Percentiles rank a stretch among this genome's conserved stretches.
phyloP scores from a whole-genome alignment of 2,888 invertebrate genomes.

The Tinea pellionella region DNA sequence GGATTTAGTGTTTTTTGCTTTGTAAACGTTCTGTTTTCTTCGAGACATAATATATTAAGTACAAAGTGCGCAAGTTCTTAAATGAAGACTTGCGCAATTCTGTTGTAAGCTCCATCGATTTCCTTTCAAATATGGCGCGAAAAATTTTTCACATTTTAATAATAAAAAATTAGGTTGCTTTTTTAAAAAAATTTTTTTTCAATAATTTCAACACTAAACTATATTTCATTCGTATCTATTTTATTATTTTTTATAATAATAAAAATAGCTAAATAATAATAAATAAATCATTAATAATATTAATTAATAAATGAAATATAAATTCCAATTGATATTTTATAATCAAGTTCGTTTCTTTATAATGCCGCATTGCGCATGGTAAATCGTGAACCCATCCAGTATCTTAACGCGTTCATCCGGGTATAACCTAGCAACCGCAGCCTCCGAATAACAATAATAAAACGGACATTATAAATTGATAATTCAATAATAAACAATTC shows the following conservation, averaged over 20 bases:
- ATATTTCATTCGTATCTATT: too few relatives aligned
- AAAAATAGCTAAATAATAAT: too few relatives aligned
- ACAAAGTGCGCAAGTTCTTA: background rate
- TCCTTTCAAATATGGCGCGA: background rate
- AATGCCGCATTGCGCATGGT: conserved; percentile 65
- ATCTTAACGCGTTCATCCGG: background rate
- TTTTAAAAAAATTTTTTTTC: too few relatives aligned
- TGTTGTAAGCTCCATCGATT: background rate
- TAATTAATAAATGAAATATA: too few relatives aligned
- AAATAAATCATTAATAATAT: too few relatives aligned
- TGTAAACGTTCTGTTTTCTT: background rate
- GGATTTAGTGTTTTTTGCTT: too few relatives aligned
- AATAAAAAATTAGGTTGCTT: too few relatives aligned
- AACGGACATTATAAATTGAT: background rate
- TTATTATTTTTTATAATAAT: too few relatives aligned
- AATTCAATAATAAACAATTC: background rate
- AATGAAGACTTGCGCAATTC: background rate
- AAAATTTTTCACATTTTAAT: too few relatives aligned
- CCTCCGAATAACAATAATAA: conserved; percentile 4
- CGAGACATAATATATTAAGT: background rate
- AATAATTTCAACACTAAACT: too few relatives aligned
- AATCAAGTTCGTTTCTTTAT: background rate
- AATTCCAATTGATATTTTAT: too few relatives aligned
- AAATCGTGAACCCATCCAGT: background rate
- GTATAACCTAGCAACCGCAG: conserved; percentile 39